Evolutionary conservation across 2,888 invertebrate species (phyloP).

Genomic region (Diaprepes abbreviatus): DNA sequence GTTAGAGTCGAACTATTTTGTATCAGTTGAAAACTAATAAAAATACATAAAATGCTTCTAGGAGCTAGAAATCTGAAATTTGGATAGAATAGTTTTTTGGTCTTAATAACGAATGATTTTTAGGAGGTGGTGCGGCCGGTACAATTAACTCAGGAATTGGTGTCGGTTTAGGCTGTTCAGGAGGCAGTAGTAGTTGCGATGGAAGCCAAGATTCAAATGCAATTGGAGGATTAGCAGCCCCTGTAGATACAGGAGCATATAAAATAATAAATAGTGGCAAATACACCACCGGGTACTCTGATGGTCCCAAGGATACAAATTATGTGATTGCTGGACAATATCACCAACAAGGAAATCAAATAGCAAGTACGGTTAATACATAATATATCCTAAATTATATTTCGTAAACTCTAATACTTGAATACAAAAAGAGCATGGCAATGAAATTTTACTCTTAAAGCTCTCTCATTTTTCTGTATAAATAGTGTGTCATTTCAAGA

Average conservation of each 20-base stretch:
- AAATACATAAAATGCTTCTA: too few species aligned
- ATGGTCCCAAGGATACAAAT: constrained; percentile 33
- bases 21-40: too few species aligned
- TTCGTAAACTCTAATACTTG: too few species aligned
- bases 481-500: too few species aligned
- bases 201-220: not conserved
- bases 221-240: not conserved
- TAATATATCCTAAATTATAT: too few species aligned
- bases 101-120: too few species aligned
- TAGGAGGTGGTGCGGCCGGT: not conserved
- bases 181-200: constrained; percentile 3
- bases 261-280: constrained; percentile 35
- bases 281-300: constrained; percentile 31
- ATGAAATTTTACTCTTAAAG: too few species aligned
- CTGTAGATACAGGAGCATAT: constrained; percentile 15
- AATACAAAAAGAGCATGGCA: too few species aligned
- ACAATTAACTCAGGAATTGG: not conserved
- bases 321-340: constrained; percentile 25
- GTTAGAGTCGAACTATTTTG: too few species aligned
- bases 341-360: constrained; percentile 16
- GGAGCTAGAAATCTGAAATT: too few species aligned
- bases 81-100: too few species aligned
- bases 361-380: constrained; percentile 11
- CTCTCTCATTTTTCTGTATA: too few species aligned
- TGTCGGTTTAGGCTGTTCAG: constrained; percentile 7